Conservation (phyloP, 1,140 invertebrate genomes). For the Muscidifurax raptorellus region DNA sequence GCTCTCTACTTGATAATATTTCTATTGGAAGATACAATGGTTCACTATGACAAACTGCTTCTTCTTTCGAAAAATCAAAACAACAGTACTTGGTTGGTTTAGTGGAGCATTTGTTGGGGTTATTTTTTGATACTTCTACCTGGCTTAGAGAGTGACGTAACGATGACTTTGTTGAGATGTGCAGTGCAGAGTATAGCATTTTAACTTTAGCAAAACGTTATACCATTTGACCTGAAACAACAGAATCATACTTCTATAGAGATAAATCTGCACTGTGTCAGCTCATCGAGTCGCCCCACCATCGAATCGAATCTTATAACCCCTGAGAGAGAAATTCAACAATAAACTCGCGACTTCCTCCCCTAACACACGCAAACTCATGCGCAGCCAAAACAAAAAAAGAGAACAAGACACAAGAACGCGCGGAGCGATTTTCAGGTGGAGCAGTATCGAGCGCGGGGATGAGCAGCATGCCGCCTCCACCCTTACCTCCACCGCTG, state of each 20-base stretch:
- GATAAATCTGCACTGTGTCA: not conserved
- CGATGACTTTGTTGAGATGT: constrained; percentile 7
- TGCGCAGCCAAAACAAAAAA: constrained; percentile 10
- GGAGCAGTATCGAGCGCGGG: constrained; percentile 63
- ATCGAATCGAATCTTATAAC: no score
- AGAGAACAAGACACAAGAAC: constrained; percentile 31
- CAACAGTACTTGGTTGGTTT: constrained; percentile 27
- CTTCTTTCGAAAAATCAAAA: not conserved
- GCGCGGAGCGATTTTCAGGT: constrained; percentile 74
- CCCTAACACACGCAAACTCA: not conserved
- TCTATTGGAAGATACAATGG: constrained; percentile 16
- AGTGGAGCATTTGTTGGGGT: constrained; percentile 16
- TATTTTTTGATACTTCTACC: not conserved
- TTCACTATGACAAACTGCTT: constrained; percentile 44
- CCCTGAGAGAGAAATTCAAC: not conserved
- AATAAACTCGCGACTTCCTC: not conserved
- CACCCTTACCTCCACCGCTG: constrained; percentile 64
- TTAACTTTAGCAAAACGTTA: no score
- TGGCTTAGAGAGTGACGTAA: constrained; percentile 40
- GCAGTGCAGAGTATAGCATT: not conserved
- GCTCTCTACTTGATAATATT: not conserved
- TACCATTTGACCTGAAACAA: no score
- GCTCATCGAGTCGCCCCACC: no score
- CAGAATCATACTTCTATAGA: not conserved
- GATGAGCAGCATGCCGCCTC: constrained; percentile 68